Conservation (phyloP, 1,140 invertebrate species). For the Euwallacea similis region DNA sequence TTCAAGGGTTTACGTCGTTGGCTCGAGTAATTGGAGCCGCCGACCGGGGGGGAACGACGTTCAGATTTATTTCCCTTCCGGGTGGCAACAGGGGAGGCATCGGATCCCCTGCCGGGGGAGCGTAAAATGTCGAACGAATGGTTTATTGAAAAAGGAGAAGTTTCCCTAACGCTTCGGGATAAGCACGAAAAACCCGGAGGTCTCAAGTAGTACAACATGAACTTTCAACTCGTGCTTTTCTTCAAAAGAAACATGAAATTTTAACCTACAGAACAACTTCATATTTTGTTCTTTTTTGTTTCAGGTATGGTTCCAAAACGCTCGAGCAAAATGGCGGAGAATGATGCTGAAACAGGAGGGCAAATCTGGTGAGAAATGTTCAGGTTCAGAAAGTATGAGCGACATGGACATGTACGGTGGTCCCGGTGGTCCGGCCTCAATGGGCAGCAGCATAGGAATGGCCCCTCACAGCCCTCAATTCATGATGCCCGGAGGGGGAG, state of each 20-base stretch:
- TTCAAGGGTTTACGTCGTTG: slow-evolving; percentile 33
- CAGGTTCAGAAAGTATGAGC: slow-evolving; percentile 50
- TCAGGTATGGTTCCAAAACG: slow-evolving; percentile 99
- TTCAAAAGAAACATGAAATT: too few species aligned
- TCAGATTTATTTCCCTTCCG: slow-evolving; percentile 34
- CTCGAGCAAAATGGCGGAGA: slow-evolving; percentile 93
- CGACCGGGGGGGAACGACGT: slow-evolving; percentile 15
- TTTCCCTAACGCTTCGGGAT: not conserved
- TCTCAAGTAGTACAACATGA: too few species aligned
- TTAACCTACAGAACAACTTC: not conserved
- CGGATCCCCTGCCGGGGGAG: slow-evolving; percentile 19
- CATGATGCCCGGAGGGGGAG: slow-evolving; percentile 45
- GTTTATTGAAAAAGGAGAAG: not conserved
- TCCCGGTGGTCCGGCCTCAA: slow-evolving; percentile 50
- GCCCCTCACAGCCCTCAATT: slow-evolving; percentile 53
- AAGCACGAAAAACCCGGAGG: not conserved
- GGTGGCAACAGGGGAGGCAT: slow-evolving; percentile 24
- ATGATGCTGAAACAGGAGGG: slow-evolving; percentile 73
- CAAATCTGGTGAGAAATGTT: slow-evolving; percentile 52
- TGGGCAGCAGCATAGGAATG: slow-evolving; percentile 51
- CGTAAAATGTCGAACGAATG: slow-evolving; percentile 19
- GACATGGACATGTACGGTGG: slow-evolving; percentile 51
- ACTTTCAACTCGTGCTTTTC: too few species aligned
- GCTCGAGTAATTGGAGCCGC: slow-evolving; percentile 33
- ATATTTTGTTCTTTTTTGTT: slow-evolving; percentile 40